Evolutionary conservation across 2,888 invertebrate genomes (phyloP).

Genomic region (Dicyrtoma fusca): DNA sequence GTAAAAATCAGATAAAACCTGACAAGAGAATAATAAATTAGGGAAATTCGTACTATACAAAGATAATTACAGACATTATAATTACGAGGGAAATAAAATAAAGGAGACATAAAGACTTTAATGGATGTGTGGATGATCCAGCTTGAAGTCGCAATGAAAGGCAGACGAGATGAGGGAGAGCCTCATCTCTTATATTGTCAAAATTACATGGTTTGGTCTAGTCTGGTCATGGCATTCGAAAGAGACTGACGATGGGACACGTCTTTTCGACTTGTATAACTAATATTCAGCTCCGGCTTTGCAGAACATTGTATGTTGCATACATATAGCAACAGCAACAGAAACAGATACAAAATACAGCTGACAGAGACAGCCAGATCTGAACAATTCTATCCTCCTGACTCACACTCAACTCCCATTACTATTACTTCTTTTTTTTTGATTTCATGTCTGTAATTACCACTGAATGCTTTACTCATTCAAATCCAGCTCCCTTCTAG

Average conservation of each 20-base stretch:
- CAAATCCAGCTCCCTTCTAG: too few species aligned
- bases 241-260: not conserved
- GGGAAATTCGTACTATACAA: too few species aligned
- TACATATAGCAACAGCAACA: not conserved
- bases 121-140: not conserved
- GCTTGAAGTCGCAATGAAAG: not conserved
- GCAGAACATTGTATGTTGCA: not conserved
- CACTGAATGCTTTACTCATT: too few species aligned
- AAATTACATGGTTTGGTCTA: not conserved
- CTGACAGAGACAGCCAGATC: not conserved
- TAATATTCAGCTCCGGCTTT: not conserved
- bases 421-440: too few species aligned
- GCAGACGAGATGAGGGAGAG: conserved; percentile 1
- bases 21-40: too few species aligned
- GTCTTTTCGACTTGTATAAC: conserved; percentile 10
- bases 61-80: too few species aligned
- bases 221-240: conserved; percentile 14
- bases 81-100: too few species aligned
- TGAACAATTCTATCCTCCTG: not conserved
- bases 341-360: too few species aligned
- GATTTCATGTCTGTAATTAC: not conserved
- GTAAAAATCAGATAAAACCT: too few species aligned
- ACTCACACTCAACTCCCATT: not conserved
- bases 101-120: too few species aligned
- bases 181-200: too few species aligned